Conservation (phyloP, 92 coral and sea anemone species). For the Zoanthus sociatus region DNA sequence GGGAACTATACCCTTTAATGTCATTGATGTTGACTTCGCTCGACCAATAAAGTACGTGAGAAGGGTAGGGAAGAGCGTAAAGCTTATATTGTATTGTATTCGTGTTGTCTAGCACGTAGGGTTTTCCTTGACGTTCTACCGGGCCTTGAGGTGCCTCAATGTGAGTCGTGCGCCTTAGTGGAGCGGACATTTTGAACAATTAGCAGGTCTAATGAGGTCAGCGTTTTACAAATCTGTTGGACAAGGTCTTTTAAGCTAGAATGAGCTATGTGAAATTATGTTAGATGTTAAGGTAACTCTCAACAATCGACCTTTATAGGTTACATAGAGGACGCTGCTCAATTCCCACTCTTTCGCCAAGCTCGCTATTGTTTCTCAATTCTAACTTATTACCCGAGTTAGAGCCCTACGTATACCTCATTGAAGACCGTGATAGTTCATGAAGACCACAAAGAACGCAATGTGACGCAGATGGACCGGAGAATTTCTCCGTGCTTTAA, state of each 20-base stretch:
- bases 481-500: background rate
- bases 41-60: too few species aligned
- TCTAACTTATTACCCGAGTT: background rate
- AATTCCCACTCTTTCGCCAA: background rate
- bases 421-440: background rate
- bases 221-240: constrained; percentile 11
- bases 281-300: background rate
- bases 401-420: background rate
- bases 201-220: background rate
- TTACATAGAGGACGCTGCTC: background rate
- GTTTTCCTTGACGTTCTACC: background rate
- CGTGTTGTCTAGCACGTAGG: too few species aligned
- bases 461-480: constrained; percentile 8
- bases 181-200: constrained; percentile 2
- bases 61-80: too few species aligned
- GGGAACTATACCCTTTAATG: too few species aligned
- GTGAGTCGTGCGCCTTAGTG: constrained; percentile 13
- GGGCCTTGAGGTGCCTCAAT: background rate
- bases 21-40: too few species aligned
- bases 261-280: background rate
- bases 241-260: background rate
- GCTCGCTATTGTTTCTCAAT: constrained; percentile 9
- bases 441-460: background rate
- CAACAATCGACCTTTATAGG: background rate
- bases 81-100: too few species aligned